A percentile compares a stretch with the other conserved stretches of the same genome.
These are phyloP conservation scores for Rhynchonycteris naso DNA, from an alignment of 2,797 vertebrate species.

Conservation along the genomic window DNA sequence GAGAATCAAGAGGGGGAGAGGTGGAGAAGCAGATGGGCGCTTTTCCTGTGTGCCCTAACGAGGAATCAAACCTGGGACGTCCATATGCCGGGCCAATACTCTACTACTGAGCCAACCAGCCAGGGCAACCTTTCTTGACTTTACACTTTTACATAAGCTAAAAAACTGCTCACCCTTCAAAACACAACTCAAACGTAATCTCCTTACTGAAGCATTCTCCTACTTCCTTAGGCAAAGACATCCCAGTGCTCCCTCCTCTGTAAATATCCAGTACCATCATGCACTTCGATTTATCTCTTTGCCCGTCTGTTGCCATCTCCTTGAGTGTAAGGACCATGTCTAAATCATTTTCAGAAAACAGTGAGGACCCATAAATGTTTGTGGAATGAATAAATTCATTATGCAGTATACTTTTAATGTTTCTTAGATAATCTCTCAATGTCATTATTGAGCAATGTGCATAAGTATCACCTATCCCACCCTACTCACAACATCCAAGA, in stretches of 20 bases:
- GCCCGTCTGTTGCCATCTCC: neutral
- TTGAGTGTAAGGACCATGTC: neutral
- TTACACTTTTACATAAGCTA: neutral
- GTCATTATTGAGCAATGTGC: neutral
- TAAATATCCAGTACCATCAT: neutral
- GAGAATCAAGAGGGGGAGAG: too few species aligned
- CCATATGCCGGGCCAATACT: too few species aligned
- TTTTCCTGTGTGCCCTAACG: too few species aligned
- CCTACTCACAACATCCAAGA: neutral
- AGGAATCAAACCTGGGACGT: too few species aligned
- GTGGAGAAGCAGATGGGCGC: too few species aligned
- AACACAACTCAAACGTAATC: neutral
- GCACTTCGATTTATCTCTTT: neutral
- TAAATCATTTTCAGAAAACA: slow-evolving; percentile 29
- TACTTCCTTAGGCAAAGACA: neutral
- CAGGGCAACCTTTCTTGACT: neutral
- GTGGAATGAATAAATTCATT: neutral
- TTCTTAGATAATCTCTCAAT: neutral
- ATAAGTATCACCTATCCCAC: neutral
- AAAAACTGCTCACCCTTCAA: neutral
- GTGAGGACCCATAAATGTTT: neutral
- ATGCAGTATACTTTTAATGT: neutral
- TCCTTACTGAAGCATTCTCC: neutral
- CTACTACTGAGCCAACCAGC: too few species aligned
- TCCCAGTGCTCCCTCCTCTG: neutral